Evolutionary conservation across 2,113 vertebrate genomes (phyloP).

Genomic region (Macrotis lagotis): DNA sequence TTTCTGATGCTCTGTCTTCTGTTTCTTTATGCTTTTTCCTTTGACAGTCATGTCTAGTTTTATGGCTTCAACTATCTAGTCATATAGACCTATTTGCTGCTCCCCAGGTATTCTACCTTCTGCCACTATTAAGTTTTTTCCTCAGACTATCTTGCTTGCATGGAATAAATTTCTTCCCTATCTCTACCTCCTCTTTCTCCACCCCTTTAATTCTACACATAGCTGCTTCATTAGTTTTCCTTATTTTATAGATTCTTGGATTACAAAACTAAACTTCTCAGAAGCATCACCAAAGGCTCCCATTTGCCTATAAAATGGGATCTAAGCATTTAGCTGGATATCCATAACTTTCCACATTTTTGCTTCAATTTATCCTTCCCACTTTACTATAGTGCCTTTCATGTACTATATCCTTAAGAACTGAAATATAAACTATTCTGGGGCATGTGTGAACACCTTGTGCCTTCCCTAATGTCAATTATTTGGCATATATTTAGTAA

Average conservation of each 20-base stretch:
- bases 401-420: background rate
- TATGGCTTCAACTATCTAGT: background rate
- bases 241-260: background rate
- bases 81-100: background rate
- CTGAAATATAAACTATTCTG: background rate
- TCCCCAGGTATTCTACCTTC: background rate
- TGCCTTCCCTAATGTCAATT: background rate
- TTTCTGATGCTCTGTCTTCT: background rate
- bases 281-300: background rate
- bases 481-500: background rate
- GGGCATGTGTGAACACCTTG: background rate
- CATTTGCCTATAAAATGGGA: too few species aligned
- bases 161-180: background rate
- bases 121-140: background rate
- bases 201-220: background rate
- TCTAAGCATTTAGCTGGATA: background rate
- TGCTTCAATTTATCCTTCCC: background rate
- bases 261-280: background rate
- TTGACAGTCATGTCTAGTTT: background rate
- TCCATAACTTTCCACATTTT: background rate
- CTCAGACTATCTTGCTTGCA: background rate
- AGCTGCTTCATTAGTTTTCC: background rate
- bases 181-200: background rate
- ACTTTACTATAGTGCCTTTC: background rate
- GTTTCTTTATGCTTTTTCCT: background rate